These are phyloP conservation scores for Entomobrya proxima DNA, from an alignment of 2,888 invertebrate genomes.

Conservation along the genomic window DNA sequence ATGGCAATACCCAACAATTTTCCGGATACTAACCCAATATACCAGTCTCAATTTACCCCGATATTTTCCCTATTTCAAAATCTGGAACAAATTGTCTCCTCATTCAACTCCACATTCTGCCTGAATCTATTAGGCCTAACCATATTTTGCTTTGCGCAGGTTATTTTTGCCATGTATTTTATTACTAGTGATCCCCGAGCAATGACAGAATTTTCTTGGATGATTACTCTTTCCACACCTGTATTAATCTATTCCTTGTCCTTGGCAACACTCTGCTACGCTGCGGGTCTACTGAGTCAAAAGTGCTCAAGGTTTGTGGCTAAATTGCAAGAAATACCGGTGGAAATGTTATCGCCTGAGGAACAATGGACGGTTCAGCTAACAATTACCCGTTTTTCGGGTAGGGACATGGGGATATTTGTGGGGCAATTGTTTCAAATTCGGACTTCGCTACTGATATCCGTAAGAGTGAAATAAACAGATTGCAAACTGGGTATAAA, in stretches of 20 bases:
- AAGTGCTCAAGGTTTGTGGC: background rate
- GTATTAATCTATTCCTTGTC: background rate
- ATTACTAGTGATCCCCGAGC: background rate
- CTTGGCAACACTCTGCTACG: background rate
- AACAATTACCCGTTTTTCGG: slow-evolving; percentile 1
- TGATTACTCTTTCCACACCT: background rate
- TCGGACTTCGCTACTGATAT: slow-evolving; percentile 15
- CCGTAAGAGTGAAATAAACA: slow-evolving; percentile 5
- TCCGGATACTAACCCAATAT: background rate
- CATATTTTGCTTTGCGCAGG: background rate
- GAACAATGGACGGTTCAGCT: slow-evolving; percentile 47
- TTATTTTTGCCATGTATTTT: slow-evolving; percentile 28
- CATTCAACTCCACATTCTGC: slow-evolving; percentile 23
- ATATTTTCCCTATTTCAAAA: background rate
- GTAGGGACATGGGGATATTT: slow-evolving; percentile 31
- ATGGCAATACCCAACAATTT: background rate
- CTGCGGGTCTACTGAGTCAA: slow-evolving; percentile 12
- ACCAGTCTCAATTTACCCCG: background rate
- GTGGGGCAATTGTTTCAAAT: slow-evolving; percentile 49
- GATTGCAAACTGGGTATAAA: background rate
- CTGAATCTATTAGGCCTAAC: background rate
- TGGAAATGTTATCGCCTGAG: background rate
- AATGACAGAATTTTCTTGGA: background rate
- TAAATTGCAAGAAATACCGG: slow-evolving; percentile 28
- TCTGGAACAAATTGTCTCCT: background rate